These are phyloP conservation scores for Metridium senile DNA, from an alignment of 92 coral and sea anemone species.

Conservation along the genomic window DNA sequence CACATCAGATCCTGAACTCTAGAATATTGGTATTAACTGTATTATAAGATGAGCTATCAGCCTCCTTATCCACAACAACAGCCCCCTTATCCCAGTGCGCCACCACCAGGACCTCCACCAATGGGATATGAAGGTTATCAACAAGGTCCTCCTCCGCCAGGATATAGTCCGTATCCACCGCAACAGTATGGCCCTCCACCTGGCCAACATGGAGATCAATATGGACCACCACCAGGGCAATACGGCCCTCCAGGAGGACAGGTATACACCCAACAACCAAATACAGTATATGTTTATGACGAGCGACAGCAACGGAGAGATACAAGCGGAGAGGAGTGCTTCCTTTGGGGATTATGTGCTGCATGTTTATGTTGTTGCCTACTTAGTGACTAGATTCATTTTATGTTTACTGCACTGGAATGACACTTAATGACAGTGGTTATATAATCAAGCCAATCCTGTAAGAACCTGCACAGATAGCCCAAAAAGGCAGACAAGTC, in stretches of 20 bases:
- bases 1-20: neutral
- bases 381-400: constrained; percentile 49
- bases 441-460: neutral
- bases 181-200: constrained; percentile 56
- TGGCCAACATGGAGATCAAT: constrained; percentile 67
- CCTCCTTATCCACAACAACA: constrained; percentile 29
- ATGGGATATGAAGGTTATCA: constrained; percentile 89
- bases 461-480: too few species aligned
- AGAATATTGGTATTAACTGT: neutral
- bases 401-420: neutral
- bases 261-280: constrained; percentile 81
- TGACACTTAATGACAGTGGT: neutral
- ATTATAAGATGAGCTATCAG: constrained; percentile 10
- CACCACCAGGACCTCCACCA: constrained; percentile 73
- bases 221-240: constrained; percentile 48
- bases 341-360: constrained; percentile 85
- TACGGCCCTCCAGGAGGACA: constrained; percentile 56
- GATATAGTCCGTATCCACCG: constrained; percentile 52
- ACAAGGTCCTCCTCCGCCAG: constrained; percentile 86
- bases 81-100: constrained; percentile 17
- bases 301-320: constrained; percentile 43
- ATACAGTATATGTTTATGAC: constrained; percentile 92
- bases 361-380: constrained; percentile 94
- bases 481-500: too few species aligned
- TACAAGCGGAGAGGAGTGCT: constrained; percentile 75